Base-by-base conservation (phyloP, 2,113 vertebrate species). In the Struthidea cinerea region DNA sequence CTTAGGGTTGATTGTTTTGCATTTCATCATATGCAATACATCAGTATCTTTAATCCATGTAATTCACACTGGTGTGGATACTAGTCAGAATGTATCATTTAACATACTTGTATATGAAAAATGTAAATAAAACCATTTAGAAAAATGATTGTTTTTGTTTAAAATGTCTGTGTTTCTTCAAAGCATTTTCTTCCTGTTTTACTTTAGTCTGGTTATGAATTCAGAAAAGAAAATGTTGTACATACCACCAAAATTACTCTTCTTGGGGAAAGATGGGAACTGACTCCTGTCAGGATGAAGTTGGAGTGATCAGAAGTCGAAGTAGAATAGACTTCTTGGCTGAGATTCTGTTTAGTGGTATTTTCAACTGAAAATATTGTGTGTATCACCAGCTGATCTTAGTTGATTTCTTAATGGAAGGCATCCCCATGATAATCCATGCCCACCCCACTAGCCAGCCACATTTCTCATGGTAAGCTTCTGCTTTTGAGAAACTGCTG, bases 81-180 rank as follows among this genome's bases (percentile, higher is more conserved):
- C 92, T 97, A 97, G 97, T 84, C 96, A 96, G 95, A 95, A 95
- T 98, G 97, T 98, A 97, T 97, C 76, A 91, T 97, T 90, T 93
- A 93, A 95, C 63, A 0, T 90, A 96, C 86, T 87, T 97, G 94
- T 97, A 84, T 97, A 94, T 97, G 95, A 95, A 98, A 98, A 94
- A 91, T 98, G 96, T 97, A 97, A 95, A 98, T 98, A 98, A 98
- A 98, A 95, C 64, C 74, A 55, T 98, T 90, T 96, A 98, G 97
- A 97, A 96, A 97, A 97, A 96, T 97, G 67, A 96, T 97, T 97
- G 97, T 93, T 97, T 97, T 97, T 96, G 97, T 98, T 98, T 50
- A 90, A 96, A 96, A 97, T 92, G 70, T 97, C 95, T 96, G 91
- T 97, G 90, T 96, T 97, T 96, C 71, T 96, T 97, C 75, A 70